Conservation (phyloP, 2,888 invertebrate genomes). For the Lithophane semibrunnea region DNA sequence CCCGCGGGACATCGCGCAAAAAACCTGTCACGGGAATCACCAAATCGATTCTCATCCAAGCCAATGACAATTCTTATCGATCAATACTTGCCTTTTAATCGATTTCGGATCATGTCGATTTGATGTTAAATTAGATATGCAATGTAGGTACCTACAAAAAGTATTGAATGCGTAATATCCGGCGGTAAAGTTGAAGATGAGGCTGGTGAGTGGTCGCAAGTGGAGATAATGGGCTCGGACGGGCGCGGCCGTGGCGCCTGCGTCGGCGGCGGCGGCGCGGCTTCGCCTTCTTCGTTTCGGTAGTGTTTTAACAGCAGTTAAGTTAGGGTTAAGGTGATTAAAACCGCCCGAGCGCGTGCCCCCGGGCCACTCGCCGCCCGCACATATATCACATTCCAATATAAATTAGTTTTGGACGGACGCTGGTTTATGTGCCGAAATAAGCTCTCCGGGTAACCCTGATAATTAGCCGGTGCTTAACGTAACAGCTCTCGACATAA, state of each 20-base stretch:
- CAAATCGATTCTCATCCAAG: conserved; percentile 84
- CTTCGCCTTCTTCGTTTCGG: conserved; percentile 73
- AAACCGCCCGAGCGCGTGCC: conserved; percentile 84
- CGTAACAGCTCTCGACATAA: conserved; percentile 69
- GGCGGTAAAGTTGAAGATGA: conserved; percentile 55
- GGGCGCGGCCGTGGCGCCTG: conserved; percentile 76
- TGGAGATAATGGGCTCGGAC: conserved; percentile 60
- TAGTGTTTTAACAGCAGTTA: conserved; percentile 84
- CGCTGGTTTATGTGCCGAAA: conserved; percentile 85
- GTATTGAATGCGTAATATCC: conserved; percentile 64
- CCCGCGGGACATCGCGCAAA: conserved; percentile 77
- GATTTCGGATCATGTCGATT: conserved; percentile 46
- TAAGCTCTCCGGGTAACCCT: conserved; percentile 77
- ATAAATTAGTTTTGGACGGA: conserved; percentile 88
- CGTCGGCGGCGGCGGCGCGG: conserved; percentile 66
- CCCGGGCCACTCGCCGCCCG: conserved; percentile 77
- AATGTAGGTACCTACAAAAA: conserved; percentile 58
- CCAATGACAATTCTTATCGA: conserved; percentile 73
- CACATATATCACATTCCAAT: conserved; percentile 90
- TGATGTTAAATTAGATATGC: conserved; percentile 61
- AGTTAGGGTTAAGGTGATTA: conserved; percentile 85
- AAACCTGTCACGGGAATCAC: conserved; percentile 83
- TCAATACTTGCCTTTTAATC: conserved; percentile 58
- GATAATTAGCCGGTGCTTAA: conserved; percentile 79
- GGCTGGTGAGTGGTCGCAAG: conserved; percentile 57